phyloP scores from a whole-genome alignment of 2,888 invertebrate species.

The Phlogophora meticulosa region DNA sequence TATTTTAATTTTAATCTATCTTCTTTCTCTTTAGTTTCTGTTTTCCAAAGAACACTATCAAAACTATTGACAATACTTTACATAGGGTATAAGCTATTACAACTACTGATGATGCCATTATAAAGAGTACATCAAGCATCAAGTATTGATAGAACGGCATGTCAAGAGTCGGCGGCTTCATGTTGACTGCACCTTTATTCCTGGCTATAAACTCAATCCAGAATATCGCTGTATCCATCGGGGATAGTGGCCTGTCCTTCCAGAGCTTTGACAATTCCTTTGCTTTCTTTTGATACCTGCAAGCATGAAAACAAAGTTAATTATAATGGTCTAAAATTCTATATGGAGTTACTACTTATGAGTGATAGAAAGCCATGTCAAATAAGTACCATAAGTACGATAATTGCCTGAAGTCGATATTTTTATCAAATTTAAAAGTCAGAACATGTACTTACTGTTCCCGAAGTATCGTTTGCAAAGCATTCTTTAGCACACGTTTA shows the following conservation, averaged over 20 bases:
- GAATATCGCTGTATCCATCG: conserved; percentile 92
- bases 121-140: conserved; percentile 50
- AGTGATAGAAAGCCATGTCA: background rate
- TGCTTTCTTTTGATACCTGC: conserved; percentile 65
- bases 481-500: conserved; percentile 46
- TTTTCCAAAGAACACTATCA: conserved; percentile 3
- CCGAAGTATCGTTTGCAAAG: conserved; percentile 58
- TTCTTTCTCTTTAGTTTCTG: conserved; percentile 24
- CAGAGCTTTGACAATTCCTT: conserved; percentile 64
- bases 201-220: conserved; percentile 93
- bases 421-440: background rate
- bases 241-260: conserved; percentile 82
- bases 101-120: conserved; percentile 1
- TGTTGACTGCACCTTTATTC: conserved; percentile 82
- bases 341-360: too few species aligned
- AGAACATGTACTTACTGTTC: conserved; percentile 51
- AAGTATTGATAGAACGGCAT: conserved; percentile 61
- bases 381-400: too few species aligned
- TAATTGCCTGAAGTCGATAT: background rate
- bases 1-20: conserved; percentile 7
- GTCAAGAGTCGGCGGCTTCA: conserved; percentile 64
- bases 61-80: conserved; percentile 13
- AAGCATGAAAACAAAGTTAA: background rate
- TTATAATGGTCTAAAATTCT: background rate
- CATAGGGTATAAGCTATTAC: conserved; percentile 19